Conservation (phyloP, 2,888 invertebrate species). For the Nysson spinosus region DNA sequence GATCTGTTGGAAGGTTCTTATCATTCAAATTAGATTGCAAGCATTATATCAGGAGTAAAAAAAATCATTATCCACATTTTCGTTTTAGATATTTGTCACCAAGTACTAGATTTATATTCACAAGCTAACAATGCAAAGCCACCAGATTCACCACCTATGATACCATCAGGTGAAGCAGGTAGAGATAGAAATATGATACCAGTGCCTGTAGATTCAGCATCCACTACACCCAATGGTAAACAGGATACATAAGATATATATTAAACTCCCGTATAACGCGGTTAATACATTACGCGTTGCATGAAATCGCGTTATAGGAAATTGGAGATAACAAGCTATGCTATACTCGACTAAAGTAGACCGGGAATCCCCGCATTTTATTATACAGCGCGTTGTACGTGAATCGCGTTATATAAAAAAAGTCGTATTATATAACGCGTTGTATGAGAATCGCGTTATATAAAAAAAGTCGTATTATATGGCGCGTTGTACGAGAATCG, state of each 20-base stretch:
- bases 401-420: no score
- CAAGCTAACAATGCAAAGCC: conserved; percentile 82
- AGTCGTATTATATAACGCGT: no score
- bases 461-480: no score
- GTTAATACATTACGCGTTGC: no score
- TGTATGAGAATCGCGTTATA: no score
- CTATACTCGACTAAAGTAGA: no score
- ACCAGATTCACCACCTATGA: conserved; percentile 84
- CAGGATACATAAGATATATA: conserved; percentile 2
- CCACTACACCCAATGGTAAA: conserved; percentile 70
- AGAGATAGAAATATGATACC: conserved; percentile 66
- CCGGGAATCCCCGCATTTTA: no score
- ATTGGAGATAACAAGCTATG: no score
- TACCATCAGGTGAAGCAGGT: conserved; percentile 74
- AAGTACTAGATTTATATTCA: conserved; percentile 94
- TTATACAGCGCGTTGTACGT: no score
- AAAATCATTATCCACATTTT: neutral
- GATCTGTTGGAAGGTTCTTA: conserved; percentile 89
- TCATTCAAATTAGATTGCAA: neutral
- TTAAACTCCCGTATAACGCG: no score
- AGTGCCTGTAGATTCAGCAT: conserved; percentile 65
- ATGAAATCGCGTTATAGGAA: no score
- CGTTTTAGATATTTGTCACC: conserved; percentile 92
- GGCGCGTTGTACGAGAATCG: no score
- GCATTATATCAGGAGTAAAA: neutral